phyloP scores from a whole-genome alignment of 2,797 vertebrate species.

The Squalus acanthias region DNA sequence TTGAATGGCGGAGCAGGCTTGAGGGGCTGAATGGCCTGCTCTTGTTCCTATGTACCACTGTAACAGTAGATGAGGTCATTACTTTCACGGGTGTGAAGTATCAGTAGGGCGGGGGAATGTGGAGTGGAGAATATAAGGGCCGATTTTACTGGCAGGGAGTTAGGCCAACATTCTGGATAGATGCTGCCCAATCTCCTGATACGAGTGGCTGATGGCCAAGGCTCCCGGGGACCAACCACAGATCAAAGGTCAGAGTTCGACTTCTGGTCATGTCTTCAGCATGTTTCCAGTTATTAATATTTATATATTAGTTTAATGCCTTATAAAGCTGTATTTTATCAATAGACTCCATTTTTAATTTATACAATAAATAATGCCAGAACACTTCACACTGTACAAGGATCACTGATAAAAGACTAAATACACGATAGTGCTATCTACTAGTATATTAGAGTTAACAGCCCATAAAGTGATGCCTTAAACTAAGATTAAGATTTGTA shows the following conservation, averaged over 20 bases:
- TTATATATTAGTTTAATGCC: slow-evolving; percentile 5
- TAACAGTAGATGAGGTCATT: background rate
- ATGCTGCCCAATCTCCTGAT: background rate
- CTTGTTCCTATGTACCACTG: background rate
- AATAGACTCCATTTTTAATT: background rate
- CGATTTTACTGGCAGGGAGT: background rate
- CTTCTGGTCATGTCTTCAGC: background rate
- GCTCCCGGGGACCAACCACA: background rate
- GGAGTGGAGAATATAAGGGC: background rate
- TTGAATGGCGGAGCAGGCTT: background rate
- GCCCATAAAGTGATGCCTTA: background rate
- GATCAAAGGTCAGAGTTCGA: background rate
- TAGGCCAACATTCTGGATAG: background rate
- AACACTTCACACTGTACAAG: background rate
- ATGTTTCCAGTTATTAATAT: background rate
- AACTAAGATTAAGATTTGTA: background rate
- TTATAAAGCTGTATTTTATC: background rate
- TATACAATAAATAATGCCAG: background rate
- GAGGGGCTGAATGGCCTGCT: background rate
- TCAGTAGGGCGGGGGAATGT: background rate
- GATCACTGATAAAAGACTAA: background rate
- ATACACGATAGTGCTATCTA: background rate
- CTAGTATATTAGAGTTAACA: background rate
- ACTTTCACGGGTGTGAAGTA: background rate
- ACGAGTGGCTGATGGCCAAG: background rate